Conservation (phyloP, 2,888 invertebrate genomes). For the Argyresthia albistria region DNA sequence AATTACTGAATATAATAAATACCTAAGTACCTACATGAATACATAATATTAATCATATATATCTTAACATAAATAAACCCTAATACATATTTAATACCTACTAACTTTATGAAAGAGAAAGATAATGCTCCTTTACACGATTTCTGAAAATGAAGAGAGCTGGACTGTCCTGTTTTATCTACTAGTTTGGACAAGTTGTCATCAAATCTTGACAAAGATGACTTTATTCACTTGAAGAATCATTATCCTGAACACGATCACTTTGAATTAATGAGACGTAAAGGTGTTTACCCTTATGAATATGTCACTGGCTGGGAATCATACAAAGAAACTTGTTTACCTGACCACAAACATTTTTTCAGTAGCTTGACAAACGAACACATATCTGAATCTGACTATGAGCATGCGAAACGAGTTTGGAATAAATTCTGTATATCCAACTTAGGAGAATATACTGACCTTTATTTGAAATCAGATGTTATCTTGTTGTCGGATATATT, state of each 20-base stretch:
- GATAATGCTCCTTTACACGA: too few species aligned
- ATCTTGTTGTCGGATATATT: conserved; percentile 6
- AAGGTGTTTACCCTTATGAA: conserved; percentile 15
- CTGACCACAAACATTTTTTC: conserved; percentile 10
- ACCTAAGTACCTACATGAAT: too few species aligned
- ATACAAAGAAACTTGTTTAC: conserved; percentile 10
- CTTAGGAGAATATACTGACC: conserved; percentile 17
- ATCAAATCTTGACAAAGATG: neutral
- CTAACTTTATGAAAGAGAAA: too few species aligned
- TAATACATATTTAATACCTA: too few species aligned
- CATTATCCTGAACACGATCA: neutral
- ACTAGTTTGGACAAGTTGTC: conserved; percentile 1
- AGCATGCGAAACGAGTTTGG: conserved; percentile 14
- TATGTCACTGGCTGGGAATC: conserved; percentile 11
- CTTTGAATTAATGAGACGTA: conserved; percentile 5
- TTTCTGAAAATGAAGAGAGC: too few species aligned
- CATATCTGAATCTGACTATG: conserved; percentile 9
- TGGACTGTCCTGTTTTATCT: too few species aligned
- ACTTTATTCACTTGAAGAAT: conserved; percentile 7
- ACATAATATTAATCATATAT: too few species aligned
- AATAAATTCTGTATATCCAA: conserved; percentile 11
- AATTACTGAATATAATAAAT: too few species aligned
- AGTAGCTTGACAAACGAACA: conserved; percentile 8
- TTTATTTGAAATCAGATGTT: conserved; percentile 17
- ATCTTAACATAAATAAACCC: too few species aligned